These are phyloP conservation scores for Prolemur simus DNA, from an alignment of 2,113 vertebrate species.

Conservation along the genomic window DNA sequence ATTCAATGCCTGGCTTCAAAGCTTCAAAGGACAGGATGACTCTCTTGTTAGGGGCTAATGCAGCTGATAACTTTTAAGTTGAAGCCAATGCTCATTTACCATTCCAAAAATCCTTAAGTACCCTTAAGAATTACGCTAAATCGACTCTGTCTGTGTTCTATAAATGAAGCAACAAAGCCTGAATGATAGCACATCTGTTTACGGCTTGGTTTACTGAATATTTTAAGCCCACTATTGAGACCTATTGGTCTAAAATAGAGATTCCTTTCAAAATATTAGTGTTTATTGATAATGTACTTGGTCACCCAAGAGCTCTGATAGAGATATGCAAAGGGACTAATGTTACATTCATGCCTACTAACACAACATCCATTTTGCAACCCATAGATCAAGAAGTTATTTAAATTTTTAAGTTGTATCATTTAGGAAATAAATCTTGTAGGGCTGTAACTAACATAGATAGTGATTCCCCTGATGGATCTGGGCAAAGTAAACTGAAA, in stretches of 20 bases:
- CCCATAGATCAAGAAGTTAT: not conserved
- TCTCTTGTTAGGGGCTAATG: not conserved
- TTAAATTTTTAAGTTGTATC: not conserved
- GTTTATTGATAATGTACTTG: not conserved
- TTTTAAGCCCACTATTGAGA: not conserved
- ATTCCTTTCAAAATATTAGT: not conserved
- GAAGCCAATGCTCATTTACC: not conserved
- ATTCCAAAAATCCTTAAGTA: not conserved
- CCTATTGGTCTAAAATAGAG: not conserved
- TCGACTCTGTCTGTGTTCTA: not conserved
- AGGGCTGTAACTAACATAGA: not conserved
- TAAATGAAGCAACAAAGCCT: not conserved
- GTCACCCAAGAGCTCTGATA: not conserved
- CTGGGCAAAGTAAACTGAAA: not conserved
- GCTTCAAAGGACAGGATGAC: not conserved
- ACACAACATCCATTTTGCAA: not conserved
- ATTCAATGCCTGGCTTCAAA: not conserved
- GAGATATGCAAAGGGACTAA: not conserved
- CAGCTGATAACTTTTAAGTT: not conserved
- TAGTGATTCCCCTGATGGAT: not conserved
- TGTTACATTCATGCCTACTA: not conserved
- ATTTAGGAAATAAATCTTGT: not conserved
- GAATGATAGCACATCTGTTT: not conserved
- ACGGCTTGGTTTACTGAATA: not conserved
- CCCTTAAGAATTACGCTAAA: not conserved